phyloP scores from a whole-genome alignment of 2,888 invertebrate species.

The Ypsolopha sequella region DNA sequence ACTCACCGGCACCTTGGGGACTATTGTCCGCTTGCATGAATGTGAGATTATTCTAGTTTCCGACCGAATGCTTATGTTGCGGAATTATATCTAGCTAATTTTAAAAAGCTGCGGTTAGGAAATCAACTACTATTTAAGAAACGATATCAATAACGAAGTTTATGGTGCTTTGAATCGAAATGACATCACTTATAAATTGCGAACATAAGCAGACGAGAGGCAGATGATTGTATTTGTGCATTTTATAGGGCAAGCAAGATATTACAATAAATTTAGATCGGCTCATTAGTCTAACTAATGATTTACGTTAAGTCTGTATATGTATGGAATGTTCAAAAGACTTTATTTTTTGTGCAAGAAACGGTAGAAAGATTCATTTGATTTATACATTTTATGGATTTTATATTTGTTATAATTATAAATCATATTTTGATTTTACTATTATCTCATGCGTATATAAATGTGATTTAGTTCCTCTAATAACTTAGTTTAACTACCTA shows the following conservation, averaged over 20 bases:
- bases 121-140: too few relatives aligned
- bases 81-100: constrained; percentile 6
- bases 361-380: constrained; percentile 20
- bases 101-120: too few relatives aligned
- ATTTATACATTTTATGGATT: constrained; percentile 33
- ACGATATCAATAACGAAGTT: too few relatives aligned
- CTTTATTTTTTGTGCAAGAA: constrained; percentile 42
- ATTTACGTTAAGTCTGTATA: constrained; percentile 30
- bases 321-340: constrained; percentile 43
- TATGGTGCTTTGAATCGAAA: too few relatives aligned
- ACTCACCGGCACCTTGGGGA: constrained; percentile 42
- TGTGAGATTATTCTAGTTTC: constrained; percentile 54
- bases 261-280: constrained; percentile 31
- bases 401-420: constrained; percentile 22
- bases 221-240: constrained; percentile 10
- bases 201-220: constrained; percentile 5
- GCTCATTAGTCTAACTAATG: constrained; percentile 53
- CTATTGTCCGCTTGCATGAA: constrained; percentile 56
- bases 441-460: constrained; percentile 16
- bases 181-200: too few relatives aligned
- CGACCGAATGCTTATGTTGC: constrained; percentile 31
- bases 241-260: constrained; percentile 34
- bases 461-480: constrained; percentile 58
- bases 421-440: constrained; percentile 7
- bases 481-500: constrained; percentile 13